Evolutionary conservation across 2,888 invertebrate genomes (phyloP), one percentile per base, ranked within the genome.

Genomic region (Anarsia innoxiella): DNA sequence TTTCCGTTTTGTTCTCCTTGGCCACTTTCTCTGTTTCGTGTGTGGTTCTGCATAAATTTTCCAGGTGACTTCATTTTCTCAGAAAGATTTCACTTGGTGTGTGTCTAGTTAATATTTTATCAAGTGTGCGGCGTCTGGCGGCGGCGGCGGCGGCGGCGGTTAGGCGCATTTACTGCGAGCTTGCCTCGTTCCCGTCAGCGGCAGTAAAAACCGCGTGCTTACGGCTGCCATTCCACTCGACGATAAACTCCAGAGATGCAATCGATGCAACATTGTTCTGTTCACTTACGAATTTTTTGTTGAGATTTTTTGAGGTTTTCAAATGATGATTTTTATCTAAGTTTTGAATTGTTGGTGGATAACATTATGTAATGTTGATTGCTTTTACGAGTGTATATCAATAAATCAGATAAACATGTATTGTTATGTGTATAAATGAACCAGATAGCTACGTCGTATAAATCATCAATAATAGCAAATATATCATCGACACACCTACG

Each of bases 21-120:
- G 12, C n/a, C 12, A 19, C 35, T 36, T 36, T 36, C 30, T 14
- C 36, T n/a, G n/a, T n/a, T 30, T 23, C 30, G 25, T 25, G 30
- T 37, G 26, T 37, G 9, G 11, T 8, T 37, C 12, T 26, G 37
- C 16, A 36, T 36, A 36, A 30, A 36, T 36, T 36, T 36, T 36
- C 30, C 31, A 25, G 23, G 30, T 16, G 31, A 37, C 13, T 26
- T 12, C 13, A 8, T 31, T 31, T 10, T 15, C 15, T 2, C 5
- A 3, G 25, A 9, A 25, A 9, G 25, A 9, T 4, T 9, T 25
- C 5, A 9, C 25, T 25, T 25, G 8, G 25, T 5, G 19, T 19
- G 6, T 6, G 6, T 3, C 19, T 6, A 19, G 19, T 19, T 19
- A 3, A 19, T 19, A 19, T 19, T 19, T 19, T n/a, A 19, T 5